Conservation (phyloP, 2,888 invertebrate species). For the Copidosoma aretas region DNA sequence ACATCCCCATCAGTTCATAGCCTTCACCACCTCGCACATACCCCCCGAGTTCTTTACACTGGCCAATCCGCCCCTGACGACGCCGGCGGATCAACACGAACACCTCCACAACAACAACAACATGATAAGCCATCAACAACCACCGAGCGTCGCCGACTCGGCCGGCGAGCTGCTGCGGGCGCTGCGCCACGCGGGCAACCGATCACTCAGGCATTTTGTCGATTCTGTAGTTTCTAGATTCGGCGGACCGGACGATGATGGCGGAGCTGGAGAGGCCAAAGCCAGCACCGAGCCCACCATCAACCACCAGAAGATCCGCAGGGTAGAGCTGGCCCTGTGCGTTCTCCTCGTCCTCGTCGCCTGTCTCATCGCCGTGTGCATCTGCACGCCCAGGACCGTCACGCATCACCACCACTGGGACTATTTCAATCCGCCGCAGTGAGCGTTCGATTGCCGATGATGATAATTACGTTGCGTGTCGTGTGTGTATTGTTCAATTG, state of each 20-base stretch:
- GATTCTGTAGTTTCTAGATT: constrained; percentile 70
- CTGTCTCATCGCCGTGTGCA: constrained; percentile 77
- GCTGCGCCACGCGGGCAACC: constrained; percentile 71
- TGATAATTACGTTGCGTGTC: no score
- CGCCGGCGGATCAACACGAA: constrained; percentile 15
- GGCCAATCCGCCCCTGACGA: constrained; percentile 44
- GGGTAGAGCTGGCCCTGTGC: constrained; percentile 78
- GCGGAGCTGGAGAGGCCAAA: constrained; percentile 64
- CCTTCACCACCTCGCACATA: constrained; percentile 54
- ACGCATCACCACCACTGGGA: constrained; percentile 89
- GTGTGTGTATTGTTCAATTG: no score
- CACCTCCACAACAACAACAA: constrained; percentile 35
- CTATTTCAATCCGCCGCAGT: constrained; percentile 82
- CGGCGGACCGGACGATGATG: constrained; percentile 66
- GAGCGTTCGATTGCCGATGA: no score
- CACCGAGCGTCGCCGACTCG: constrained; percentile 71
- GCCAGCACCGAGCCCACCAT: no score
- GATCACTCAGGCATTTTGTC: constrained; percentile 74
- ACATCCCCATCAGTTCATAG: constrained; percentile 50
- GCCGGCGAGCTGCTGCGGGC: constrained; percentile 75
- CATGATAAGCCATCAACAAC: constrained; percentile 32
- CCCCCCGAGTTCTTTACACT: constrained; percentile 51
- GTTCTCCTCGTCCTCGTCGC: constrained; percentile 81
- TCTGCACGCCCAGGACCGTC: constrained; percentile 71
- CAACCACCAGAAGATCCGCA: constrained; percentile 69